A percentile compares a stretch with the other conserved stretches of the same genome.
Evolutionary conservation across 2,113 vertebrate species (phyloP).

Genomic region (Bos indicus): DNA sequence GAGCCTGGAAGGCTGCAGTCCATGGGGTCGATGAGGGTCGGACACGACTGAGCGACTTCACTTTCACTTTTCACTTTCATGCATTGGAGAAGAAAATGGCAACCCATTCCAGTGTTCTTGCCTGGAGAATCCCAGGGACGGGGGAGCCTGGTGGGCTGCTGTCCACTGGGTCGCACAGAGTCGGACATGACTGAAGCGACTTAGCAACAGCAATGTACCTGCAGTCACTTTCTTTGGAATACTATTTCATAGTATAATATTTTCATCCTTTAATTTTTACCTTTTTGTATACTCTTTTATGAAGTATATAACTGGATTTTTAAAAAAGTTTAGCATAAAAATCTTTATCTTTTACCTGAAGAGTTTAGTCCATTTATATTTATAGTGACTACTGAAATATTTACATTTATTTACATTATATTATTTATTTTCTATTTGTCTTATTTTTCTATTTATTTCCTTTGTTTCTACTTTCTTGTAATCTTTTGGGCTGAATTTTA

Average conservation of each 20-base stretch:
- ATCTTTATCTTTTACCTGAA: not conserved
- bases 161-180: no score
- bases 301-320: not conserved
- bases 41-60: no score
- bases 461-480: constrained; percentile 21
- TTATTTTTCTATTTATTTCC: not conserved
- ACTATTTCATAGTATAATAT: not conserved
- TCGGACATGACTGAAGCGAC: no score
- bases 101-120: no score
- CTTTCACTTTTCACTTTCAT: no score
- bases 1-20: no score
- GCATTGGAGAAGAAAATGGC: no score
- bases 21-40: no score
- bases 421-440: not conserved
- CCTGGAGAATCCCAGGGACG: no score
- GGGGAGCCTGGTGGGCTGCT: no score
- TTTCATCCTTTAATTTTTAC: not conserved
- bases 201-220: not conserved
- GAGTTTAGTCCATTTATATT: constrained; percentile 9
- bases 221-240: not conserved
- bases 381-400: not conserved
- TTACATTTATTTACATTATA: not conserved
- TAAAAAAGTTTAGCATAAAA: not conserved
- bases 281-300: not conserved
- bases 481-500: not conserved